Evolutionary conservation across 2,797 vertebrate genomes (phyloP).

Genomic region (Psittacula derbiana): DNA sequence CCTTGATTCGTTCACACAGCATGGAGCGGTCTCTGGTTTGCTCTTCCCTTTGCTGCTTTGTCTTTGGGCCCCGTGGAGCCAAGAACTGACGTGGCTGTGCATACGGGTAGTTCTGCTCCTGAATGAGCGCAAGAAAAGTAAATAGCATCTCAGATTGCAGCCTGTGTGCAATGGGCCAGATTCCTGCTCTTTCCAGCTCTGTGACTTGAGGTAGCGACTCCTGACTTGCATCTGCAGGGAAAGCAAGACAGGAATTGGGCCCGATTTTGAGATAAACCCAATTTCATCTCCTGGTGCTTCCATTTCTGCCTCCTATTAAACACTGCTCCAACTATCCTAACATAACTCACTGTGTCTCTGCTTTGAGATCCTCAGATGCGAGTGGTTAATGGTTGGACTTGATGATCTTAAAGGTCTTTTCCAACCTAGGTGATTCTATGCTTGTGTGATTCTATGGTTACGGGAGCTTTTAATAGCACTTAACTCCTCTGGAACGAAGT

Average conservation of each 20-base stretch:
- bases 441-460: conserved; percentile 14
- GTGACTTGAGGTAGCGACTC: background rate
- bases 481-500: conserved; percentile 33
- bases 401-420: conserved; percentile 23
- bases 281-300: background rate
- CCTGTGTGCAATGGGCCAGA: background rate
- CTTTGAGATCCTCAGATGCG: conserved; percentile 31
- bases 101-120: background rate
- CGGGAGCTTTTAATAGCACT: conserved; percentile 44
- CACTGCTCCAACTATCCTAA: background rate
- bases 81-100: background rate
- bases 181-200: background rate
- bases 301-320: conserved; percentile 13
- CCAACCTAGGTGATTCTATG: background rate
- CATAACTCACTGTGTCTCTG: background rate
- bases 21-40: background rate
- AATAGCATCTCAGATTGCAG: conserved; percentile 56
- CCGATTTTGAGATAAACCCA: background rate
- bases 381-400: conserved; percentile 2
- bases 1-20: background rate
- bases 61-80: background rate
- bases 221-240: background rate
- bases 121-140: conserved; percentile 46
- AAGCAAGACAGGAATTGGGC: background rate
- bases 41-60: background rate